A percentile compares a stretch with the other conserved stretches of the same genome.
Evolutionary conservation across 2,797 vertebrate genomes (phyloP).

Genomic region (Trachops cirrhosus): DNA sequence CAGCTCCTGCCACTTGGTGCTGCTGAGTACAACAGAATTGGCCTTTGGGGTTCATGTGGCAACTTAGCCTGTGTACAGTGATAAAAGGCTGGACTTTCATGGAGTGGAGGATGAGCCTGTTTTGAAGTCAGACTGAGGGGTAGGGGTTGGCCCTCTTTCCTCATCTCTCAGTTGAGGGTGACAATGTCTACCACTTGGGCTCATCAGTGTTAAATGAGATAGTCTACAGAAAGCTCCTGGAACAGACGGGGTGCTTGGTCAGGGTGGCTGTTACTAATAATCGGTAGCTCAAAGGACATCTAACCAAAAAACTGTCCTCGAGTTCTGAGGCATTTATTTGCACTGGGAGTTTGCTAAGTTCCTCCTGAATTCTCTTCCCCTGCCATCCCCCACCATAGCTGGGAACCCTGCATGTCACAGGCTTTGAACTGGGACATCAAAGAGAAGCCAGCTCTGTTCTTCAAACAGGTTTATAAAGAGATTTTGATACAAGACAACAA

Average conservation of each 20-base stretch:
- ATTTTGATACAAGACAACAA: slow-evolving; percentile 85
- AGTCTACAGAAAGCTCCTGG: neutral
- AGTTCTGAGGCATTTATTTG: slow-evolving; percentile 48
- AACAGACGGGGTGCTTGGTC: neutral
- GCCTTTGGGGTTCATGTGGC: neutral
- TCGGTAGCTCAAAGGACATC: neutral
- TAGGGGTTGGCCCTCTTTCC: neutral
- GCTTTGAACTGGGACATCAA: slow-evolving; percentile 85
- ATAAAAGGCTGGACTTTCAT: neutral
- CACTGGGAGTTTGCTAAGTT: slow-evolving; percentile 57
- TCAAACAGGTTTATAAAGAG: slow-evolving; percentile 84
- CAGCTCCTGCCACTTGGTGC: neutral
- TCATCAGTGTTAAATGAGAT: neutral
- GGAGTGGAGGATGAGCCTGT: neutral
- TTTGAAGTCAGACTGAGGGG: neutral
- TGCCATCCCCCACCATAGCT: slow-evolving; percentile 56
- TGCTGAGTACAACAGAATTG: neutral
- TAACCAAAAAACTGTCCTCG: neutral
- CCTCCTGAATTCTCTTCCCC: slow-evolving; percentile 53
- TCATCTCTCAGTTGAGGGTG: neutral
- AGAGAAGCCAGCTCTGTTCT: slow-evolving; percentile 81
- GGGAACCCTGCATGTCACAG: slow-evolving; percentile 68
- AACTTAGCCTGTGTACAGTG: too few relatives aligned
- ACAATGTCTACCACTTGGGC: neutral
- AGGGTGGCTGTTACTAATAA: neutral